Evolutionary conservation across 2,113 vertebrate species (phyloP), one percentile per base, ranked within the genome.

Genomic region (Phylloscopus trochiloides): DNA sequence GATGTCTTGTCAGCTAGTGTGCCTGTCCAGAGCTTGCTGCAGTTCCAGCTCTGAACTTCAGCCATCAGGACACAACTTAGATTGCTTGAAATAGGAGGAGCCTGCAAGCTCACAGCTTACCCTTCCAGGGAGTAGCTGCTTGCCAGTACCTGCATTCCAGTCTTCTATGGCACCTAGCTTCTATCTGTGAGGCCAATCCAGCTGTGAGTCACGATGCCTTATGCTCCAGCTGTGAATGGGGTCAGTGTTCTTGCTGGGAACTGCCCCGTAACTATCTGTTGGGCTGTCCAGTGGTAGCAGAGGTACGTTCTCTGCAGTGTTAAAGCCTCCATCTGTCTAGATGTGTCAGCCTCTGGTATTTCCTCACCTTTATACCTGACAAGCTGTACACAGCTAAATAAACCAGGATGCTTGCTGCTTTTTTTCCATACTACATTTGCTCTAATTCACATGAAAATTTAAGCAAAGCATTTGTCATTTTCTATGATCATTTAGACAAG

Each of bases 311-410:
- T 88, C 78, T 88, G 81, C 54, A 88, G 52, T n/a, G 45, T 66
- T 86, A 52, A 85, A 82, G 58, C 78, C 32, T 93, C 74, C 78
- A 70, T 86, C 62, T 90, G 42, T 85, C 78, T 96, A 92, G 63
- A 72, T 94, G 63, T 96, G 75, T 95, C 90, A 77, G 79, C 55
- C 68, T 95, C 55, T 95, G 78, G 72, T 81, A 93, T 90, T 96
- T 96, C 93, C 92, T 96, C 68, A 93, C 82, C 86, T 97, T 95
- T 96, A 75, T 80, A 96, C 72, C 78, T 80, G 85, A 74, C 66
- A 92, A 95, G 51, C 51, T 92, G 32, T 79, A 86, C 84, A 84
- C 67, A 83, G 51, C 71, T 86, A 63, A 76, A 92, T 72, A 94
- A 95, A 88, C 25, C 36, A 61, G 50, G 52, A 93, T 68, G 66